Conservation (phyloP, 2,113 vertebrate genomes). For the Gasterosteus aculeatus region DNA sequence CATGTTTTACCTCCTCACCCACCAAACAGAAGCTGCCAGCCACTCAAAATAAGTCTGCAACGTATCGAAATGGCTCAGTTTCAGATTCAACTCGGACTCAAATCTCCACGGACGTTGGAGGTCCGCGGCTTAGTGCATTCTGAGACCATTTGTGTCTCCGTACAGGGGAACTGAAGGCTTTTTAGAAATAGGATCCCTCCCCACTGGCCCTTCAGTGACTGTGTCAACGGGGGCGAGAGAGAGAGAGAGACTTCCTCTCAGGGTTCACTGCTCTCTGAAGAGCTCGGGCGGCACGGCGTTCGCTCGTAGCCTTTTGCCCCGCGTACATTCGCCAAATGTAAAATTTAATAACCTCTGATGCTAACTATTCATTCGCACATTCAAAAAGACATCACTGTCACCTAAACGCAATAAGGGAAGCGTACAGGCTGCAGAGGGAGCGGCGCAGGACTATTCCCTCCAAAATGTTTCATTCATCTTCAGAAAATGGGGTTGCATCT, state of each 20-base stretch:
- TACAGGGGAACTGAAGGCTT: constrained; percentile 59
- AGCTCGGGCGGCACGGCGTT: constrained; percentile 55
- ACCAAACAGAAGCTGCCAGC: not conserved
- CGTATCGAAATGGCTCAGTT: not conserved
- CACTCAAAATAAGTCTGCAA: not conserved
- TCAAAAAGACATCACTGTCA: constrained; percentile 46
- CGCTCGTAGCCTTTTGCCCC: constrained; percentile 57
- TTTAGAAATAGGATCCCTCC: constrained; percentile 67
- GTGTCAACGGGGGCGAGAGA: constrained; percentile 62
- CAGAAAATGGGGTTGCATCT: not conserved
- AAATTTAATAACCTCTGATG: constrained; percentile 55
- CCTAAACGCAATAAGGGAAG: constrained; percentile 36
- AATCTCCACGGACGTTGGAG: constrained; percentile 37
- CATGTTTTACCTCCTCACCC: not conserved
- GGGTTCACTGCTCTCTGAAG: constrained; percentile 74
- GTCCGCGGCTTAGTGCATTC: constrained; percentile 51
- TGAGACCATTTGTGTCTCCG: constrained; percentile 57
- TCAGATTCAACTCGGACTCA: not conserved
- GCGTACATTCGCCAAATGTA: constrained; percentile 63
- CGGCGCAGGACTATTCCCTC: not conserved
- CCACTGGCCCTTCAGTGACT: constrained; percentile 53
- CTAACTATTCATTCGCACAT: constrained; percentile 61
- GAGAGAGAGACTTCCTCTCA: constrained; percentile 61
- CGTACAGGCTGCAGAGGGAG: constrained; percentile 21
- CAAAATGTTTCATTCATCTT: not conserved